phyloP scores from a whole-genome alignment of 2,113 vertebrate genomes.

The Spea multiplicata region DNA sequence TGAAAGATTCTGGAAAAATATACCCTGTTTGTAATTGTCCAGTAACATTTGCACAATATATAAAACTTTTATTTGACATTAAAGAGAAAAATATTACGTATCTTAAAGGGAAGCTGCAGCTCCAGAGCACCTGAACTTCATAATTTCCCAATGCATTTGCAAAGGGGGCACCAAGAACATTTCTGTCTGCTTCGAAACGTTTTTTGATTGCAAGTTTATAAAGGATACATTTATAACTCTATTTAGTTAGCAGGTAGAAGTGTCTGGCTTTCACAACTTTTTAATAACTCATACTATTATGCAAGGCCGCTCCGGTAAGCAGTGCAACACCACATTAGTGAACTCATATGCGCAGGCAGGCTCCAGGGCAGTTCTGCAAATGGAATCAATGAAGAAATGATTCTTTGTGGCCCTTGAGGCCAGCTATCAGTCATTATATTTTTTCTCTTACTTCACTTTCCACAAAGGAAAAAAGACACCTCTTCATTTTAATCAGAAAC shows the following conservation, averaged over 20 bases:
- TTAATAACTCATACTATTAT: slow-evolving; percentile 34
- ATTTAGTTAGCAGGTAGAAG: not conserved
- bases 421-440: slow-evolving; percentile 28
- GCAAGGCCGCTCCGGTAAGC: slow-evolving; percentile 6
- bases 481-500: slow-evolving; percentile 52
- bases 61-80: no score
- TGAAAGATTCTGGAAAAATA: no score
- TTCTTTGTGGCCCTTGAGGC: slow-evolving; percentile 9
- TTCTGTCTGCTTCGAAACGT: no score
- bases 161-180: no score
- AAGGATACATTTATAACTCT: not conserved
- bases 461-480: slow-evolving; percentile 28
- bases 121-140: no score
- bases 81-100: no score
- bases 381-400: slow-evolving; percentile 38
- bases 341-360: slow-evolving; percentile 28
- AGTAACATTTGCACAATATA: no score
- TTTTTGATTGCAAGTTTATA: no score
- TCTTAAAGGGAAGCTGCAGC: no score
- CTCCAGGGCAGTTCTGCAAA: slow-evolving; percentile 12
- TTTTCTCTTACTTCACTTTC: not conserved
- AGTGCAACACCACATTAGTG: slow-evolving; percentile 1
- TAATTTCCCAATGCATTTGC: no score
- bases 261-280: not conserved
- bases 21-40: no score